A percentile compares a stretch with the other conserved stretches of the same genome.
phyloP scores from a whole-genome alignment of 2,113 vertebrate genomes.

The Stercorarius parasiticus region DNA sequence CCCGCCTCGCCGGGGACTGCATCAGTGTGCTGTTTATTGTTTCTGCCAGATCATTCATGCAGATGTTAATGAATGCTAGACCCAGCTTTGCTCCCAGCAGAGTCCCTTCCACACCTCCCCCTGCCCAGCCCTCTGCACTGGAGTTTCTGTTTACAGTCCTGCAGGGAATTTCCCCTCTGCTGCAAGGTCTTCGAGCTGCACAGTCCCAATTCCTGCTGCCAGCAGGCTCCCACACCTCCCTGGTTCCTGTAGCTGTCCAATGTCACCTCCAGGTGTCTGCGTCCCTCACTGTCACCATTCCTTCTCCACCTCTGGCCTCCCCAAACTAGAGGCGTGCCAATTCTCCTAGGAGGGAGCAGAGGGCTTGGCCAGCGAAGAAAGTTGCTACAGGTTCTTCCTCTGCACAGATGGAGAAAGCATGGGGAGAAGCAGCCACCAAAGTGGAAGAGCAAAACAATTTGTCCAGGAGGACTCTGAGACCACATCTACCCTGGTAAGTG shows the following conservation, averaged over 20 bases:
- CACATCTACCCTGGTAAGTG: not conserved
- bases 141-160: constrained; percentile 63
- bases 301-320: not conserved
- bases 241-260: constrained; percentile 43
- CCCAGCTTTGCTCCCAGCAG: constrained; percentile 60
- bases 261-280: constrained; percentile 21
- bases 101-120: constrained; percentile 60
- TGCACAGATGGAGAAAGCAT: not conserved
- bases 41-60: constrained; percentile 68
- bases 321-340: not conserved
- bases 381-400: not conserved
- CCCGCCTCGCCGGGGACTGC: not conserved
- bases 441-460: not conserved
- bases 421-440: not conserved
- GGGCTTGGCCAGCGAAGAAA: not conserved
- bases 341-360: not conserved
- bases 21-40: constrained; percentile 69
- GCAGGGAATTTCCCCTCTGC: constrained; percentile 53
- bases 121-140: constrained; percentile 40
- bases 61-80: constrained; percentile 68
- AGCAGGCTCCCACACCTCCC: constrained; percentile 53
- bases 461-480: not conserved
- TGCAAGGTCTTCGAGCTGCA: not conserved
- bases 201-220: constrained; percentile 20
- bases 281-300: constrained; percentile 29